Percentiles rank a stretch among this genome's conserved stretches.
phyloP scores from a whole-genome alignment of 2,888 invertebrate species.

The Drosophila fulvimacula region DNA sequence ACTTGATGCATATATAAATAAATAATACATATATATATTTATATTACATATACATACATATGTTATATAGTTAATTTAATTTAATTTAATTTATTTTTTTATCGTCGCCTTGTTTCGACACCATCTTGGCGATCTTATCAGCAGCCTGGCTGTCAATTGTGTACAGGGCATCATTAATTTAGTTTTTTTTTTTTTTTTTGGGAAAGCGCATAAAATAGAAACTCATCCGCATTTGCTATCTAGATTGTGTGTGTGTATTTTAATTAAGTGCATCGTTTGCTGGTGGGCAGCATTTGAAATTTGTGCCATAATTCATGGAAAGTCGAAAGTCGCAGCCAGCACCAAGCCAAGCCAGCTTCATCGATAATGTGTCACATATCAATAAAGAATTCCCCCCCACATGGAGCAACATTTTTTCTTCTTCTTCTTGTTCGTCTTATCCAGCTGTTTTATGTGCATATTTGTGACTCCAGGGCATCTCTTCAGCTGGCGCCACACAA shows the following conservation, averaged over 20 bases:
- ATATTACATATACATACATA: not conserved
- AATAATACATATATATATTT: not conserved
- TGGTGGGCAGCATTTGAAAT: slow-evolving; percentile 57
- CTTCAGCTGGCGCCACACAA: slow-evolving; percentile 44
- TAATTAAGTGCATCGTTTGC: slow-evolving; percentile 59
- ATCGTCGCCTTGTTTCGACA: slow-evolving; percentile 55
- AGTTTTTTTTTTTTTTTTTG: slow-evolving; percentile 24
- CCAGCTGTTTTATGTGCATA: slow-evolving; percentile 47
- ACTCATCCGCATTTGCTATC: slow-evolving; percentile 53
- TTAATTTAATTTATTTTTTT: slow-evolving; percentile 7
- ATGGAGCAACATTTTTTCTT: slow-evolving; percentile 20
- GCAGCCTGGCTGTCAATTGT: slow-evolving; percentile 55
- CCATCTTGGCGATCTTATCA: slow-evolving; percentile 58
- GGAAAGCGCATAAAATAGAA: slow-evolving; percentile 65
- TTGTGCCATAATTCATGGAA: slow-evolving; percentile 62
- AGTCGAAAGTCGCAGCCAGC: slow-evolving; percentile 48
- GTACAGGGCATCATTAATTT: slow-evolving; percentile 60
- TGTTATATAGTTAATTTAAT: slow-evolving; percentile 5
- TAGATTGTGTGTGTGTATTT: slow-evolving; percentile 54
- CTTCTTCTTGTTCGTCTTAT: not conserved
- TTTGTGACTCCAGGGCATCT: slow-evolving; percentile 52
- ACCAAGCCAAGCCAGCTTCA: slow-evolving; percentile 8
- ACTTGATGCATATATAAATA: not conserved
- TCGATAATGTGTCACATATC: slow-evolving; percentile 69
- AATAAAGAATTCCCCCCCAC: slow-evolving; percentile 70